These are phyloP conservation scores for Gallinago media DNA, from an alignment of 2,113 vertebrate species.

Conservation along the genomic window DNA sequence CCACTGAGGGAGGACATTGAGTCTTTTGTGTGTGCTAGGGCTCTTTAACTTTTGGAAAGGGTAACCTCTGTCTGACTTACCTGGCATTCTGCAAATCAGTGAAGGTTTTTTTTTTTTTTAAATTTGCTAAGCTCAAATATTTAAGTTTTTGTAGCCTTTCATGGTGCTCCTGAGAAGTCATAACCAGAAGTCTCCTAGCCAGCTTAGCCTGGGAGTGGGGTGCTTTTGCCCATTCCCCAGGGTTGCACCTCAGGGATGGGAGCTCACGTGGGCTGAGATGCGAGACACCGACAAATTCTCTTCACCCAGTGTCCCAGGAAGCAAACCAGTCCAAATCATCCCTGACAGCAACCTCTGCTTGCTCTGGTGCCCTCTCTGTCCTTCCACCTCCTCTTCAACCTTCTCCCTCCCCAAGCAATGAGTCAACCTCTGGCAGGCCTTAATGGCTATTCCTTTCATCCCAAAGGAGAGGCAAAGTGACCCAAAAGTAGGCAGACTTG, in stretches of 20 bases:
- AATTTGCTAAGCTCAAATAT: background rate
- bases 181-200: background rate
- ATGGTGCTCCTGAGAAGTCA: background rate
- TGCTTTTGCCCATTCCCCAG: background rate
- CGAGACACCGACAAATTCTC: background rate
- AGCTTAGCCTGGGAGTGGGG: background rate
- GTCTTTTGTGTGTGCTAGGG: background rate
- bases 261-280: background rate
- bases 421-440: background rate
- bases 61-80: background rate
- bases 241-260: background rate
- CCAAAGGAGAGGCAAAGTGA: background rate
- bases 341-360: background rate
- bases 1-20: background rate
- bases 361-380: background rate
- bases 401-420: background rate
- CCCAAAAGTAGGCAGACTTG: background rate
- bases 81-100: background rate
- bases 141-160: background rate
- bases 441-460: background rate
- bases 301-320: background rate
- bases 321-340: background rate
- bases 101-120: background rate
- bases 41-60: background rate
- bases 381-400: background rate